Percentiles rank a stretch among this genome's conserved stretches.
Evolutionary conservation across 2,888 invertebrate species (phyloP).

Genomic region (Zele albiditarsus): DNA sequence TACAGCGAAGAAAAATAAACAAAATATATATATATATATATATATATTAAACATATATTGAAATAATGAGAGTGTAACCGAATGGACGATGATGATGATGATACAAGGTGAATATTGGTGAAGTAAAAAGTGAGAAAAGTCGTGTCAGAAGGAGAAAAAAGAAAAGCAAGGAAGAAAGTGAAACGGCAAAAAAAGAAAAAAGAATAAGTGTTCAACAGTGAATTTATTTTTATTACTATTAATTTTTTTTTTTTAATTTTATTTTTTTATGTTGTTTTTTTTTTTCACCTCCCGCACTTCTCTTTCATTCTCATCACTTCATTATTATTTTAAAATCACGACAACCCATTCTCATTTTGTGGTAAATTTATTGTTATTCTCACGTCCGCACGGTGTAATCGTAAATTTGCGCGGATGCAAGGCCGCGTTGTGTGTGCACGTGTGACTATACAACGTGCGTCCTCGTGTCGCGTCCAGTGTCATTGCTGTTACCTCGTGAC

Average conservation of each 20-base stretch:
- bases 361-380: slow-evolving; percentile 21
- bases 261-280: slow-evolving; percentile 9
- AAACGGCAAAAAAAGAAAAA: slow-evolving; percentile 16
- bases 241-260: not conserved
- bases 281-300: not conserved
- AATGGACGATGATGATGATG: slow-evolving; percentile 38
- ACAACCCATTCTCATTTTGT: not conserved
- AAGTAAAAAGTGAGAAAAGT: not conserved
- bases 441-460: slow-evolving; percentile 45
- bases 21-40: slow-evolving; percentile 36
- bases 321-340: not conserved
- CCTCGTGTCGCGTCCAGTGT: slow-evolving; percentile 46
- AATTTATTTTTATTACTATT: not conserved
- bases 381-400: slow-evolving; percentile 11
- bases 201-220: slow-evolving; percentile 25
- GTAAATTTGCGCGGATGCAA: slow-evolving; percentile 44
- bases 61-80: slow-evolving; percentile 35
- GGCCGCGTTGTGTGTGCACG: slow-evolving; percentile 45
- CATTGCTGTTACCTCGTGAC: slow-evolving; percentile 49
- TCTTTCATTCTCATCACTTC: not conserved
- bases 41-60: slow-evolving; percentile 10
- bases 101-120: slow-evolving; percentile 18
- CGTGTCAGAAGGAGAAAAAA: not conserved
- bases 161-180: slow-evolving; percentile 23
- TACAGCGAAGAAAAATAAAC: slow-evolving; percentile 19